A percentile compares a stretch with the other conserved stretches of the same genome.
Evolutionary conservation across 2,888 invertebrate genomes (phyloP).

Genomic region (Melipona beecheii): DNA sequence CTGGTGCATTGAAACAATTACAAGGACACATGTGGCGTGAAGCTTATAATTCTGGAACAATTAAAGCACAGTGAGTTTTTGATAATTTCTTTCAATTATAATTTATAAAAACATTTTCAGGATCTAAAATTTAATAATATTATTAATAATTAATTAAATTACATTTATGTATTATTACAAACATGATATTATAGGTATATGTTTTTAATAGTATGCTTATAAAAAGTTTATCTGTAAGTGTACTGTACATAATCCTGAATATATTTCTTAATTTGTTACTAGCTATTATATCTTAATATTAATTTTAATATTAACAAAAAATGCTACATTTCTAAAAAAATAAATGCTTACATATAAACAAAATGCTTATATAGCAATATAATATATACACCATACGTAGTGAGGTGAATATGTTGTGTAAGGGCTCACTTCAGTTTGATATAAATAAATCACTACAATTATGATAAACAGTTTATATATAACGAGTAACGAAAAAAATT

Average conservation of each 20-base stretch:
- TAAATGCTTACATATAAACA: slow-evolving; percentile 8
- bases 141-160: background rate
- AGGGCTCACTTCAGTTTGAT: slow-evolving; percentile 66
- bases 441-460: slow-evolving; percentile 21
- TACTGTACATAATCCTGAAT: background rate
- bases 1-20: slow-evolving; percentile 92
- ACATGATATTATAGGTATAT: background rate
- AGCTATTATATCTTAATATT: background rate
- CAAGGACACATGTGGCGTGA: slow-evolving; percentile 96
- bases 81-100: background rate
- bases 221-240: slow-evolving; percentile 32
- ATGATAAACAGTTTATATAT: slow-evolving; percentile 9
- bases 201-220: slow-evolving; percentile 12
- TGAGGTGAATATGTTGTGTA: slow-evolving; percentile 66
- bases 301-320: background rate
- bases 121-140: background rate
- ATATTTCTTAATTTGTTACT: background rate
- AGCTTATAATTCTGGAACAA: slow-evolving; percentile 91
- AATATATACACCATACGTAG: slow-evolving; percentile 12
- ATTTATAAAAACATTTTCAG: slow-evolving; percentile 6
- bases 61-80: slow-evolving; percentile 95
- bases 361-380: background rate
- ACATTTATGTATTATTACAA: background rate
- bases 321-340: slow-evolving; percentile 4
- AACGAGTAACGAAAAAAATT: background rate